phyloP scores from a whole-genome alignment of 2,113 vertebrate species.

The Tyto alba region DNA sequence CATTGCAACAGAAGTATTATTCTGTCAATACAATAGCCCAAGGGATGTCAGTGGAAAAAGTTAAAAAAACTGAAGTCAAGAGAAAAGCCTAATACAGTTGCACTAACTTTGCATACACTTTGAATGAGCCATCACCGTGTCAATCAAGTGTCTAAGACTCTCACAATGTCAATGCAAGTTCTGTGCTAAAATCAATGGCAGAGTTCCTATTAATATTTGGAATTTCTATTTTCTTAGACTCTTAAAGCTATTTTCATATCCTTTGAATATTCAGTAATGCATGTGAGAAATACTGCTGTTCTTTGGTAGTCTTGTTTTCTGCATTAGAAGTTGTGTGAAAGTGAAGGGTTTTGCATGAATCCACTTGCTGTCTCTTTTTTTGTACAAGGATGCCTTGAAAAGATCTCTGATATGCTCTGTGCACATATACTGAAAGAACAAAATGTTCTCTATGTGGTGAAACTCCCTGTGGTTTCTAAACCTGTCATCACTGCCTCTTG shows the following conservation, averaged over 20 bases:
- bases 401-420: not conserved
- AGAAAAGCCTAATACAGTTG: conserved; percentile 55
- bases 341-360: conserved; percentile 32
- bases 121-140: conserved; percentile 70
- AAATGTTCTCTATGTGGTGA: not conserved
- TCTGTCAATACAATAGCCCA: conserved; percentile 57
- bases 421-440: not conserved
- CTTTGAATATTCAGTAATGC: conserved; percentile 40
- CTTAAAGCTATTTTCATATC: conserved; percentile 43
- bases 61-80: conserved; percentile 65
- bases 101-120: conserved; percentile 65
- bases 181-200: conserved; percentile 64
- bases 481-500: not conserved
- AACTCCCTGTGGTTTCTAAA: not conserved
- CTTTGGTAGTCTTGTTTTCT: conserved; percentile 29
- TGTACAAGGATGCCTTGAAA: conserved; percentile 14
- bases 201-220: conserved; percentile 61
- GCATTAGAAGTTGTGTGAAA: conserved; percentile 36
- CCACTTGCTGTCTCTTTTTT: conserved; percentile 42
- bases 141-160: conserved; percentile 70
- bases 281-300: conserved; percentile 30
- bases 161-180: conserved; percentile 59
- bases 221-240: conserved; percentile 58
- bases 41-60: conserved; percentile 61
- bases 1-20: conserved; percentile 24